phyloP scores from a whole-genome alignment of 2,113 vertebrate species.

The Muscicapa adusta region DNA sequence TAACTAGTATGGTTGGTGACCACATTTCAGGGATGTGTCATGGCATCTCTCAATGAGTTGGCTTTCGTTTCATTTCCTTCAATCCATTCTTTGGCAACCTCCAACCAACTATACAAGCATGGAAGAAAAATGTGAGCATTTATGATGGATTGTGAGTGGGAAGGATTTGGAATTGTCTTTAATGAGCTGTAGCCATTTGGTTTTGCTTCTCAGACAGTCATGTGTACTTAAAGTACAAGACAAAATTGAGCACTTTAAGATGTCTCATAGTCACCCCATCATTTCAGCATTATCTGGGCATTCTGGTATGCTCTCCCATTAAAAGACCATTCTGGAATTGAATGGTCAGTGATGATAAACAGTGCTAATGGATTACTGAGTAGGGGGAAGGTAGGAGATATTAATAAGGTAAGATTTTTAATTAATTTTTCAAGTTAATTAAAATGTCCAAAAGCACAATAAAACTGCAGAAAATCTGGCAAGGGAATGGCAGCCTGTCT shows the following conservation, averaged over 20 bases:
- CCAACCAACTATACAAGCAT: background rate
- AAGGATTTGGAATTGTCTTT: background rate
- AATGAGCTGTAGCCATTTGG: background rate
- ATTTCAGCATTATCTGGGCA: background rate
- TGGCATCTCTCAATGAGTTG: background rate
- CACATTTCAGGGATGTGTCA: background rate
- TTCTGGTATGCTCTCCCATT: background rate
- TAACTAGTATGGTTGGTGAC: background rate
- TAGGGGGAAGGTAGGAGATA: slow-evolving; percentile 53
- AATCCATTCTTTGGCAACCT: background rate
- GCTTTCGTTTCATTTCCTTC: background rate
- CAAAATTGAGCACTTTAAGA: background rate
- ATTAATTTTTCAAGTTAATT: slow-evolving; percentile 86
- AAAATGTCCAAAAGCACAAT: slow-evolving; percentile 85
- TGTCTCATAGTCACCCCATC: background rate
- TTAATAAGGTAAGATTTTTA: slow-evolving; percentile 80
- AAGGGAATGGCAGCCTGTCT: slow-evolving; percentile 77
- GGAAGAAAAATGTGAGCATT: background rate
- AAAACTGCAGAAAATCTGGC: slow-evolving; percentile 80
- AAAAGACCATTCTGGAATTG: background rate
- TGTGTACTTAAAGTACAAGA: background rate
- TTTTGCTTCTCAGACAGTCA: background rate
- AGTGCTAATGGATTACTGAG: slow-evolving; percentile 62
- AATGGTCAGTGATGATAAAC: slow-evolving; percentile 74
- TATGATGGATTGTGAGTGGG: background rate